A percentile compares a stretch with the other conserved stretches of the same genome.
Evolutionary conservation across 1,140 invertebrate species (phyloP).

Genomic region (Gonioctena quinquepunctata): DNA sequence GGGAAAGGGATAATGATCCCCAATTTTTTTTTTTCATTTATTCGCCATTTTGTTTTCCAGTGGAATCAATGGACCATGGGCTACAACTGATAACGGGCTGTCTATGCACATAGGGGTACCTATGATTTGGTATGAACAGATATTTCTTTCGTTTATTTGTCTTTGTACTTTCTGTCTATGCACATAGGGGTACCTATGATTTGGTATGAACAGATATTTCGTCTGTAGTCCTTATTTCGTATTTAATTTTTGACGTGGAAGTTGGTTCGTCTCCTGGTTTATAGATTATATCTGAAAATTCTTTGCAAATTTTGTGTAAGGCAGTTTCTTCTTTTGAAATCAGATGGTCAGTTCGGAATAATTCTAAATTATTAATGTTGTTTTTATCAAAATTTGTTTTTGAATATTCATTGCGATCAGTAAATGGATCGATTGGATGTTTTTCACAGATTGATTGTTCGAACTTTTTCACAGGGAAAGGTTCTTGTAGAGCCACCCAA

Average conservation of each 20-base stretch:
- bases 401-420: not conserved
- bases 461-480: not conserved
- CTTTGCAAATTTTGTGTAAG: slow-evolving; percentile 28
- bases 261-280: slow-evolving; percentile 25
- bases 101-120: slow-evolving; percentile 44
- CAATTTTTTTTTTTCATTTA: slow-evolving; percentile 11
- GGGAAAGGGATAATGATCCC: slow-evolving; percentile 42
- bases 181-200: slow-evolving; percentile 36
- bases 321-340: slow-evolving; percentile 32
- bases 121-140: not conserved
- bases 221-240: too few relatives aligned
- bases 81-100: not conserved
- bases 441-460: not conserved
- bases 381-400: not conserved
- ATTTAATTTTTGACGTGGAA: too few relatives aligned
- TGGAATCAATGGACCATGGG: too few relatives aligned
- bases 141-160: slow-evolving; percentile 37
- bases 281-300: slow-evolving; percentile 36
- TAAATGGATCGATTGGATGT: too few relatives aligned
- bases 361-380: not conserved
- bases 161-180: slow-evolving; percentile 45
- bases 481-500: not conserved
- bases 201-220: not conserved
- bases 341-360: slow-evolving; percentile 32
- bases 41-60: too few relatives aligned